Base-by-base conservation (phyloP, 2,797 vertebrate genomes). In the Sardinella longiceps region DNA sequence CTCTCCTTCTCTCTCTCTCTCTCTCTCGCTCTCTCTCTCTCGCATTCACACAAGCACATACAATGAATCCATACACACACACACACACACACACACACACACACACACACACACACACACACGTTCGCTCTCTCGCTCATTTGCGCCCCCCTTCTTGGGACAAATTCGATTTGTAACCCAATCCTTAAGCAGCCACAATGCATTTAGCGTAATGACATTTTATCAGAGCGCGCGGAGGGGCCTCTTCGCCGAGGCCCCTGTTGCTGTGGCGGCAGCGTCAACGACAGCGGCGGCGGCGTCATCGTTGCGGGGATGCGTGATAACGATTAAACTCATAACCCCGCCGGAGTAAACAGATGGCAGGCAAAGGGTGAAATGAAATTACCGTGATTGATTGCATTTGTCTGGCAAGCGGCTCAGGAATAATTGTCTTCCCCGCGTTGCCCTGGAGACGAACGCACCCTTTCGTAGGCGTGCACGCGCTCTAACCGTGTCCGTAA, bases 131-230 rank as follows among this genome's bases (percentile, higher is more conserved):
- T 70, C 66, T 39, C 33, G 4, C 66, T 74, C 92, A 90, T 88
- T 56, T 85, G 83, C 74, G 50, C 90, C 91, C 88, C 91, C 85
- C 81, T 87, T 88, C 86, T 85, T 48, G 86, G 87, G 90, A 90
- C 90, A 94, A 94, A 95, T 94, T 91, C 90, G 90, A 95, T 96
- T 95, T 93, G 92, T 93, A 93, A 94, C 93, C 91, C 81, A 92
- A 92, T 94, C 92, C 92, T 93, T 91, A 92, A 91, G 92, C 90
- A 89, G 92, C 92, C 90, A 89, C 94, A 93, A 95, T 95, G 92
- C 93, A 94, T 95, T 95, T 93, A 91, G 91, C 89, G 90, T 92
- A 95, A 94, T 95, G 94, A 95, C 92, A 95, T 95, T 96, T 95
- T 92, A 95, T 95, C 94, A 93, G 93, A 92, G 91, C 83, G 94